Evolutionary conservation across 2,888 invertebrate genomes (phyloP), one percentile per base, ranked within the genome.

Genomic region (Dryobota labecula): DNA sequence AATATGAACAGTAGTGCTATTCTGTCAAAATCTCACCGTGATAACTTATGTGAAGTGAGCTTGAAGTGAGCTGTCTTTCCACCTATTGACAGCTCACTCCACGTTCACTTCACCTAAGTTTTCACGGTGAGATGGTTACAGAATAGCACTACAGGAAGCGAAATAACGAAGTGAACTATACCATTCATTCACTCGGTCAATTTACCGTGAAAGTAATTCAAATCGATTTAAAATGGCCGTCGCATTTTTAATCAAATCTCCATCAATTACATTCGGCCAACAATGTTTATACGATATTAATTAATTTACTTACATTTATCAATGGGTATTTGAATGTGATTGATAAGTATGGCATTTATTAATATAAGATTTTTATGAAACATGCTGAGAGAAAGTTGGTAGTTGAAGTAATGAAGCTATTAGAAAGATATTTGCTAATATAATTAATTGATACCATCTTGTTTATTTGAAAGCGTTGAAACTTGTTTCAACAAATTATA

Each of bases 171-270:
- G 30, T 15, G 38, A 45, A 51, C 58, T 49, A 33, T 51, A 53
- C 18, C 27, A 54, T 62, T 57, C 47, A 45, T 66, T 53, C 47
- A 30, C 30, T 68, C 64, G 41, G 33, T 69, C 49, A 75, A 81
- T 77, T 79, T 68, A 76, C 81, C 83, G 84, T 83, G 82, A 84
- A 87, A 85, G 78, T 84, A 76, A 77, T 82, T 76, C 64, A 65
- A 78, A 87, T 81, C 75, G 69, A 82, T 84, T 82, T 78, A 65
- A 83, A 80, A 81, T 73, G 54, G 58, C 65, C 68, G 64, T 63
- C 67, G 65, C 54, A 58, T 80, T 78, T 81, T 81, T 68, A 79
- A 83, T 86, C 70, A 80, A 82, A 83, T 67, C 65, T 61, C 64
- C 72, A 83, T 85, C 77, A 80, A 82, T 85, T 63, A 78, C 38